phyloP scores from a whole-genome alignment of 2,797 vertebrate species.

The Coregonus ussuriensis region DNA sequence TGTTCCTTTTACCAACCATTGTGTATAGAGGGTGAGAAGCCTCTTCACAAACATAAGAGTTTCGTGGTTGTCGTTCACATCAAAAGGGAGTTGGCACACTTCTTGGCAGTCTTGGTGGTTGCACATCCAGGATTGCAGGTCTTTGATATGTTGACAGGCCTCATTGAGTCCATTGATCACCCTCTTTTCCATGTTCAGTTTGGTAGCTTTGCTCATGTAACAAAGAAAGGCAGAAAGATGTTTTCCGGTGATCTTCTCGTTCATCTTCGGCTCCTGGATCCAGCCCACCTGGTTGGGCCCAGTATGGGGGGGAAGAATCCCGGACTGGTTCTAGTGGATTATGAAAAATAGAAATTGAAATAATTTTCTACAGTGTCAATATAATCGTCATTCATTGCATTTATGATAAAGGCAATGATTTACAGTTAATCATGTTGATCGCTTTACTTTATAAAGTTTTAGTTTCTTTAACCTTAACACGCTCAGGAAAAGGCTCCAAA shows the following conservation, averaged over 20 bases:
- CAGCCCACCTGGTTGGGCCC: background rate
- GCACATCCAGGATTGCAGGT: rapidly evolving
- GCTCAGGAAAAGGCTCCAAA: background rate
- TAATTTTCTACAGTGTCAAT: background rate
- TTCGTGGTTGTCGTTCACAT: rapidly evolving
- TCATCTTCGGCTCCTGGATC: background rate
- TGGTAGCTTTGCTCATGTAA: background rate
- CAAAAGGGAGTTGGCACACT: background rate
- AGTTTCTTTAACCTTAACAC: background rate
- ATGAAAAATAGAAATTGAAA: too few species aligned
- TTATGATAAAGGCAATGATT: too few species aligned
- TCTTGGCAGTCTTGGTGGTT: rapidly evolving
- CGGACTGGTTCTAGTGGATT: background rate
- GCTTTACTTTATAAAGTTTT: background rate
- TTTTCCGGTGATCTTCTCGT: background rate
- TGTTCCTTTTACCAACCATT: slow-evolving; percentile 22
- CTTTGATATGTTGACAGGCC: rapidly evolving
- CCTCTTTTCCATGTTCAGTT: rapidly evolving
- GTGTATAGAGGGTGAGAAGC: slow-evolving; percentile 18
- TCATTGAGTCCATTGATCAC: rapidly evolving
- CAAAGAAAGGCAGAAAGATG: slow-evolving; percentile 27
- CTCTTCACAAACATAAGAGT: slow-evolving; percentile 8
- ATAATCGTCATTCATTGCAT: too few species aligned
- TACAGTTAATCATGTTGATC: too few species aligned
- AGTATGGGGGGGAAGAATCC: background rate